Percentiles rank a stretch among this genome's conserved stretches.
These are phyloP conservation scores for Gulo gulo DNA, from an alignment of 2,113 vertebrate genomes.

Conservation along the genomic window DNA sequence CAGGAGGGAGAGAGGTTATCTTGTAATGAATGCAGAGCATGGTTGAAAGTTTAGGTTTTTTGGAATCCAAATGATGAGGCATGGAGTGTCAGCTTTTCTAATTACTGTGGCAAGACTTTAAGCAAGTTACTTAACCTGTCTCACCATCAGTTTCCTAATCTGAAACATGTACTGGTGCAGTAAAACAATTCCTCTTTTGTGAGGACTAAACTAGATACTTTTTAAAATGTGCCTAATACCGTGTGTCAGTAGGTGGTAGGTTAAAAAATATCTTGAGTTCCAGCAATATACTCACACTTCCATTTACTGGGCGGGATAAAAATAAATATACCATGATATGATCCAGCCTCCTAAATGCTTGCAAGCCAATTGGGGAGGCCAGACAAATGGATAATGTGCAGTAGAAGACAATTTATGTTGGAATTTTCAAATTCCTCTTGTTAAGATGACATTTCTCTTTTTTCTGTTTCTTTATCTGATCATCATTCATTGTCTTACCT, in stretches of 20 bases:
- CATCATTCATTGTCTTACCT: neutral
- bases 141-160: neutral
- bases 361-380: neutral
- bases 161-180: neutral
- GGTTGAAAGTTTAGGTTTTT: neutral
- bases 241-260: neutral
- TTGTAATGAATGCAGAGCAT: neutral
- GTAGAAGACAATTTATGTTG: neutral
- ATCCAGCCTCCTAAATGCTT: neutral
- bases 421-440: neutral
- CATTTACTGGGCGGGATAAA: constrained; percentile 14
- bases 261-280: constrained; percentile 38
- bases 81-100: constrained; percentile 15
- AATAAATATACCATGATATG: neutral
- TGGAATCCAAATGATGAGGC: neutral
- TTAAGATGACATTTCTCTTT: constrained; percentile 27
- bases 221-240: neutral
- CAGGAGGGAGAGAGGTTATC: neutral
- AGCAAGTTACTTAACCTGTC: neutral
- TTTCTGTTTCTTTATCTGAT: neutral
- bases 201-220: neutral
- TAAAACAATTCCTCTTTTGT: neutral
- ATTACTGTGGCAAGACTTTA: neutral
- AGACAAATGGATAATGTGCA: neutral
- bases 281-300: neutral